Evolutionary conservation across 2,888 invertebrate species (phyloP).

Genomic region (Morpho deidamia): DNA sequence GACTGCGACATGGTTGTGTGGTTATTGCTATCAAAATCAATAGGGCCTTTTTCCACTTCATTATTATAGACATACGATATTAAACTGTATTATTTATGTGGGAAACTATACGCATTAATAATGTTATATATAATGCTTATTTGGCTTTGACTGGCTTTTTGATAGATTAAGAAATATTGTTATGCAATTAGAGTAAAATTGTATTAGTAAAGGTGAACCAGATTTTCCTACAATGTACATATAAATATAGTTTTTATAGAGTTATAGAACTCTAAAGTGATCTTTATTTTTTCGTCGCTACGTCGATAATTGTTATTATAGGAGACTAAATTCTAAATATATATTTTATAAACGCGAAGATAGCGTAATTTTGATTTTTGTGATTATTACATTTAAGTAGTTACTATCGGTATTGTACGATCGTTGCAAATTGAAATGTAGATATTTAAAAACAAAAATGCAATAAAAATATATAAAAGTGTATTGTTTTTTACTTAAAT

Average conservation of each 20-base stretch:
- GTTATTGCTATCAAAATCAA: conserved; percentile 18
- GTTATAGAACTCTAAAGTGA: conserved; percentile 28
- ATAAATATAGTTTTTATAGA: conserved; percentile 6
- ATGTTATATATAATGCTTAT: conserved; percentile 67
- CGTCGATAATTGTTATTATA: conserved; percentile 23
- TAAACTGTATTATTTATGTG: conserved; percentile 64
- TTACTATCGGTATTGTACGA: conserved; percentile 55
- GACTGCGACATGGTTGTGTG: conserved; percentile 19
- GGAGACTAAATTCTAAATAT: conserved; percentile 49
- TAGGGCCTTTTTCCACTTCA: conserved; percentile 17
- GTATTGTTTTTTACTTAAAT: conserved; percentile 16
- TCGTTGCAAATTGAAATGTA: conserved; percentile 56
- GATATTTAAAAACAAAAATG: conserved; percentile 50
- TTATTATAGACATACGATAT: conserved; percentile 15
- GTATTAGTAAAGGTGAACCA: conserved; percentile 18
- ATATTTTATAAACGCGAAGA: conserved; percentile 35
- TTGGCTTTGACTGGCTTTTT: conserved; percentile 71
- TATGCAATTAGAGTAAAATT: conserved; percentile 33
- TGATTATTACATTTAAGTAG: conserved; percentile 59
- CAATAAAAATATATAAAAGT: conserved; percentile 61
- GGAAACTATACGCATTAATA: conserved; percentile 77
- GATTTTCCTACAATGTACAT: conserved; percentile 27
- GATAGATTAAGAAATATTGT: conserved; percentile 51
- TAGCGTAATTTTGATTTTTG: conserved; percentile 56
- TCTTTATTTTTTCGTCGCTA: conserved; percentile 27